Evolutionary conservation across 2,888 invertebrate genomes (phyloP).

Genomic region (Anodontia alba): DNA sequence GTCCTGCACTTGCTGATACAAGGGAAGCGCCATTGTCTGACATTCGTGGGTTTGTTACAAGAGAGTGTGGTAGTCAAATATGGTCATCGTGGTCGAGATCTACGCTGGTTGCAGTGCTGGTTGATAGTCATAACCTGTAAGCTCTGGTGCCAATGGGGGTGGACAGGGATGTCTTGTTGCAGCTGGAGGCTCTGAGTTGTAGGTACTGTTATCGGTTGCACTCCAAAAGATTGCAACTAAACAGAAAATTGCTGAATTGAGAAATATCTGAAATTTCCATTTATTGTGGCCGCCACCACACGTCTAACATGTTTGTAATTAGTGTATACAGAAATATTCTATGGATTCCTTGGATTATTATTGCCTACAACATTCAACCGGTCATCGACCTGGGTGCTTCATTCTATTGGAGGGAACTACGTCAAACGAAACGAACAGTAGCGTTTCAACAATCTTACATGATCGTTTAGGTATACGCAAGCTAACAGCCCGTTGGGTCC

Average conservation of each 20-base stretch:
- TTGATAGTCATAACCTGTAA: neutral
- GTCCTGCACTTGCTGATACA: neutral
- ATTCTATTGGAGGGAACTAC: neutral
- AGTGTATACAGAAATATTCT: neutral
- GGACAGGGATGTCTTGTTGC: neutral
- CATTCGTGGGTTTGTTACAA: neutral
- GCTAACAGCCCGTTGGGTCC: no score
- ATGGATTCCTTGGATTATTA: neutral
- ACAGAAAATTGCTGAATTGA: neutral
- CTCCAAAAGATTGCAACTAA: neutral
- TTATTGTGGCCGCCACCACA: slow-evolving; percentile 5
- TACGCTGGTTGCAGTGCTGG: neutral
- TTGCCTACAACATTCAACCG: neutral
- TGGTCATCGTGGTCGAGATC: neutral
- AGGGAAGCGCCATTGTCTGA: neutral
- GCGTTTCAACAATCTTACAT: no score
- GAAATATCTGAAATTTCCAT: neutral
- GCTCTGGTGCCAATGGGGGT: neutral
- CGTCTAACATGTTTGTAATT: neutral
- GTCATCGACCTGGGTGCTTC: neutral
- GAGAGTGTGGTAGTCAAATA: neutral
- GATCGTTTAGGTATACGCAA: no score
- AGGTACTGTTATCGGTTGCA: slow-evolving; percentile 11
- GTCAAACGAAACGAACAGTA: neutral
- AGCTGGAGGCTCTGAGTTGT: slow-evolving; percentile 8